Conservation (phyloP, 2,888 invertebrate species). For the Odontomyia ornata region DNA sequence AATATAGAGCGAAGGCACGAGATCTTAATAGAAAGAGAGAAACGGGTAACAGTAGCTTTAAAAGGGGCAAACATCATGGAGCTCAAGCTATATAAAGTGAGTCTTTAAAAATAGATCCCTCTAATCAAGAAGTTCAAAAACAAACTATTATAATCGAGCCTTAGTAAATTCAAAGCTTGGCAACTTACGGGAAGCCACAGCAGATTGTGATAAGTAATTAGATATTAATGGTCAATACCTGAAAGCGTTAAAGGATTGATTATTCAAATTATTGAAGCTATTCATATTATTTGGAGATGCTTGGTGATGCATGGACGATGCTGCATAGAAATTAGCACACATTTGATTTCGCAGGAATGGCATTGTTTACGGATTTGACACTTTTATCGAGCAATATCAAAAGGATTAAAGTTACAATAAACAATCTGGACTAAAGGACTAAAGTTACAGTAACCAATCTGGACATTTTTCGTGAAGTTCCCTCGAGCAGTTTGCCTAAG, state of each 20-base stretch:
- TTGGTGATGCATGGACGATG: too few relatives aligned
- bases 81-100: constrained; percentile 86
- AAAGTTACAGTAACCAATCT: too few relatives aligned
- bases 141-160: constrained; percentile 90
- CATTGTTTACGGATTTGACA: too few relatives aligned
- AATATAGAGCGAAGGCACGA: constrained; percentile 88
- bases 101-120: constrained; percentile 84
- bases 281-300: too few relatives aligned
- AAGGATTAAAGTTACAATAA: too few relatives aligned
- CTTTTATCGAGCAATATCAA: too few relatives aligned
- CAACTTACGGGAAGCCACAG: constrained; percentile 79
- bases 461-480: too few relatives aligned
- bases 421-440: too few relatives aligned
- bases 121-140: constrained; percentile 89
- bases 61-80: constrained; percentile 79
- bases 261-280: too few relatives aligned
- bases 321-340: too few relatives aligned
- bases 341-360: too few relatives aligned
- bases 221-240: constrained; percentile 85
- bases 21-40: constrained; percentile 88
- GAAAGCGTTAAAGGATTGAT: constrained; percentile 87
- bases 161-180: constrained; percentile 83
- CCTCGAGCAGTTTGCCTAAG: too few relatives aligned
- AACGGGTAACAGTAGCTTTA: constrained; percentile 90
- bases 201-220: constrained; percentile 86